A percentile compares a stretch with the other conserved stretches of the same genome.
These are phyloP conservation scores for Eurystomus glaucurus DNA, from an alignment of 2,797 vertebrate species.

Conservation along the genomic window DNA sequence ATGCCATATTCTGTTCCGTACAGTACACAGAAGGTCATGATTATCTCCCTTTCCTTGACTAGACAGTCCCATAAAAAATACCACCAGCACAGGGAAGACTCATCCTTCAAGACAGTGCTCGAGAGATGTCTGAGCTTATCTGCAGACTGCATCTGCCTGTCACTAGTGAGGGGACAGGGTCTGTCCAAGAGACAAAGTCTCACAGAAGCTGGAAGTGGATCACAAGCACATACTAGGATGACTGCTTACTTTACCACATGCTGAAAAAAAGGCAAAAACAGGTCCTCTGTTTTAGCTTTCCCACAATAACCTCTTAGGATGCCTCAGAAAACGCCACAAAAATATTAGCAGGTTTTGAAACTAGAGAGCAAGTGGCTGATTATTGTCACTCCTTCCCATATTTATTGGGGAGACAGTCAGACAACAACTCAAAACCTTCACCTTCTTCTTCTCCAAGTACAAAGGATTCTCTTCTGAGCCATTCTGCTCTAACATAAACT, in stretches of 20 bases:
- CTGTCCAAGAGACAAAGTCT: not conserved
- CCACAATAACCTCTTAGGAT: not conserved
- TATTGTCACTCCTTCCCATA: not conserved
- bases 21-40: not conserved
- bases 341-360: not conserved
- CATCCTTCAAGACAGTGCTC: not conserved
- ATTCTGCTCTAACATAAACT: not conserved
- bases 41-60: not conserved
- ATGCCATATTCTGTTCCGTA: accelerated
- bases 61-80: not conserved
- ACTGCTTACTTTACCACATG: not conserved
- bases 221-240: not conserved
- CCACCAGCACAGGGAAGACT: not conserved
- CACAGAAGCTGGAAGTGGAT: not conserved
- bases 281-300: not conserved
- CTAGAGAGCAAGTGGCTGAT: not conserved
- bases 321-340: not conserved
- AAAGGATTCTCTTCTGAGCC: constrained; percentile 4
- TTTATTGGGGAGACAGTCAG: not conserved
- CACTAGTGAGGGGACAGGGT: not conserved
- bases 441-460: not conserved
- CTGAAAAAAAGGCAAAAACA: not conserved
- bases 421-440: not conserved
- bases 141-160: not conserved
- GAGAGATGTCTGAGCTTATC: not conserved